Percentiles rank a stretch among this genome's conserved stretches.
phyloP scores from a whole-genome alignment of 2,888 invertebrate genomes.

The Syritta pipiens region DNA sequence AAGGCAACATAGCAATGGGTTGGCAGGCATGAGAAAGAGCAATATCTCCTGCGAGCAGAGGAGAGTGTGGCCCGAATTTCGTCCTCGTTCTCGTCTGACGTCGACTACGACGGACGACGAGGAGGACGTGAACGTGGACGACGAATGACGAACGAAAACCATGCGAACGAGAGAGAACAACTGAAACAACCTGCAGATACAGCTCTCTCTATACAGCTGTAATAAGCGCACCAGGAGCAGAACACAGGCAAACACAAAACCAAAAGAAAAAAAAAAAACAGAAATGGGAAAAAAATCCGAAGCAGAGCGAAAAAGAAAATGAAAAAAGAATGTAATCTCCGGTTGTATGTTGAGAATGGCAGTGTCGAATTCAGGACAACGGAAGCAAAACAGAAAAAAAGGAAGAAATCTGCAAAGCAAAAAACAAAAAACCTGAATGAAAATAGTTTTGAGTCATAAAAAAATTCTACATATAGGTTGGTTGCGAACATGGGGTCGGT shows the following conservation, averaged over 20 bases:
- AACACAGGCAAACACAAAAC: background rate
- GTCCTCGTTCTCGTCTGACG: slow-evolving; percentile 11
- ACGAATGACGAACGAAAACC: slow-evolving; percentile 21
- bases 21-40: slow-evolving; percentile 59
- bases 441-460: slow-evolving; percentile 69
- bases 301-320: slow-evolving; percentile 37
- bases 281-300: slow-evolving; percentile 1
- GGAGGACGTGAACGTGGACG: too few relatives aligned
- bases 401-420: slow-evolving; percentile 23
- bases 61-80: slow-evolving; percentile 60
- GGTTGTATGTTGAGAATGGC: slow-evolving; percentile 68
- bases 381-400: slow-evolving; percentile 65
- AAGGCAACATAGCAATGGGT: slow-evolving; percentile 38
- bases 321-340: slow-evolving; percentile 65
- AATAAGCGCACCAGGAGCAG: slow-evolving; percentile 53
- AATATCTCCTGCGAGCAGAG: slow-evolving; percentile 32
- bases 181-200: slow-evolving; percentile 63
- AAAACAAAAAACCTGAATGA: slow-evolving; percentile 54
- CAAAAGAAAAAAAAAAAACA: background rate
- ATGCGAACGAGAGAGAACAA: slow-evolving; percentile 58
- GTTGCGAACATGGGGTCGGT: slow-evolving; percentile 34
- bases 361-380: slow-evolving; percentile 69
- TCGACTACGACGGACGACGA: background rate
- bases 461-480: slow-evolving; percentile 54
- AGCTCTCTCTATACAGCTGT: slow-evolving; percentile 46